Conservation (phyloP, 2,888 invertebrate genomes). For the Brachyptera risi region DNA sequence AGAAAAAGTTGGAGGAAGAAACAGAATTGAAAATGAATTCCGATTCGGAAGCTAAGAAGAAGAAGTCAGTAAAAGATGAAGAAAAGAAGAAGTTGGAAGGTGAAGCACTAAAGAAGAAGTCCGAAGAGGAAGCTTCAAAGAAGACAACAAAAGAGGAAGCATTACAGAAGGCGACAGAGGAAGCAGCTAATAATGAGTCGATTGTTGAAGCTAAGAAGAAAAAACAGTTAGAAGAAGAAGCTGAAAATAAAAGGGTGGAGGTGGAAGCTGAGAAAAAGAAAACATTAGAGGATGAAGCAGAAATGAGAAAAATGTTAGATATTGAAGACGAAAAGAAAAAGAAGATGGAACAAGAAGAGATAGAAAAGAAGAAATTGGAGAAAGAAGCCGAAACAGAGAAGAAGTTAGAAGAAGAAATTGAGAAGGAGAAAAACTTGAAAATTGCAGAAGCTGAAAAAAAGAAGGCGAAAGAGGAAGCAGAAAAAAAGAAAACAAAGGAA, state of each 20-base stretch:
- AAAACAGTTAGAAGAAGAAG: conserved; percentile 34
- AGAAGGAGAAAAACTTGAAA: conserved; percentile 32
- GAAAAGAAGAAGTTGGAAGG: conserved; percentile 23
- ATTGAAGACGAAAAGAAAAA: conserved; percentile 31
- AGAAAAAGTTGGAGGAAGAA: conserved; percentile 32
- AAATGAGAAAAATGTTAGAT: conserved; percentile 18
- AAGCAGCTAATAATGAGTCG: conserved; percentile 30
- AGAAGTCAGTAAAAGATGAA: conserved; percentile 22
- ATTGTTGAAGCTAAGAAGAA: conserved; percentile 34
- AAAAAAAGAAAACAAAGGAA: conserved; percentile 45
- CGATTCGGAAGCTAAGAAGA: conserved; percentile 24
- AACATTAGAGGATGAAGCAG: conserved; percentile 17
- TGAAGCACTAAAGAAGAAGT: conserved; percentile 15
- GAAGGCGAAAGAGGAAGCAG: conserved; percentile 36
- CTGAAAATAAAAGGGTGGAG: conserved; percentile 31
- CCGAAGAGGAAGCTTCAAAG: conserved; percentile 20
- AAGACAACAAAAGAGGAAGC: conserved; percentile 25
- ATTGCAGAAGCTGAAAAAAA: conserved; percentile 34
- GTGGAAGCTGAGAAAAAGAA: conserved; percentile 23
- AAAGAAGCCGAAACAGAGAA: conserved; percentile 29
- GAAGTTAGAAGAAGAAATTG: conserved; percentile 34
- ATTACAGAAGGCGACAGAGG: conserved; percentile 25
- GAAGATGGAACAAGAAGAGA: conserved; percentile 31
- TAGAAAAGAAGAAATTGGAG: conserved; percentile 30
- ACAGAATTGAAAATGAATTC: conserved; percentile 25